Evolutionary conservation across 2,888 invertebrate species (phyloP), one percentile per base, ranked within the genome.

Genomic region (Pristionchus maxplancki): DNA sequence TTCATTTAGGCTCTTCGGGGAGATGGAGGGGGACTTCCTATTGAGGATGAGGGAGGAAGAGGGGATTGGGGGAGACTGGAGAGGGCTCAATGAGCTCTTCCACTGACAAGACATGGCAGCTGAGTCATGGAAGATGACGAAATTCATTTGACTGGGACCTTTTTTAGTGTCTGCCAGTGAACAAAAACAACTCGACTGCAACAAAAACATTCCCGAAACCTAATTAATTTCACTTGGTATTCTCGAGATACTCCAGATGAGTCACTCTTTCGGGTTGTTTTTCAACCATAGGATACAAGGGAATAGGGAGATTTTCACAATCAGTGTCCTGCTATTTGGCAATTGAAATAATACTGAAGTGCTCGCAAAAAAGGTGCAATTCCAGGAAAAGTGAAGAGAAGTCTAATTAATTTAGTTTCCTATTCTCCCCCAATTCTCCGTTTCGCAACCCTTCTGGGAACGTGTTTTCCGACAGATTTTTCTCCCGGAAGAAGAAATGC

Each of bases 71-170:
- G 31, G 17, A 34, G 37, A 37, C 24, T 4, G 9, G 71, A 24
- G 71, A 34, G 20, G 37, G 37, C 37, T 71, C 37, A 71, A 71
- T 71, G 71, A 71, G 71, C 64, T 64, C 64, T 64, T 64, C 31
- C 6, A 11, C 71, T 5, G 17, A 53, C 3, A 17, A 17, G 37
- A 71, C 37, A 37, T 71, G 71, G 71, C 34, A 67, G 71, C 34
- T 71, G 71, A 71, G 71, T 71, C 71, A 71, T 0, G 5, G 31
- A 11, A 0, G 0, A 37, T 37, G 20, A 37, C 13, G 71, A 71
- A 34, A 58, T 58, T 58, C 58, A 58, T 58, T 58, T 58, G 5
- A 58, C n/a, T 58, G 58, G n/a, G 58, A n/a, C n/a, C 58, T 53
- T 58, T 58, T 58, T 58, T 58, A 58, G 20, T 58, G 58, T 6